These are phyloP conservation scores for Diaphora mendica DNA, from an alignment of 2,888 invertebrate genomes.

Conservation along the genomic window DNA sequence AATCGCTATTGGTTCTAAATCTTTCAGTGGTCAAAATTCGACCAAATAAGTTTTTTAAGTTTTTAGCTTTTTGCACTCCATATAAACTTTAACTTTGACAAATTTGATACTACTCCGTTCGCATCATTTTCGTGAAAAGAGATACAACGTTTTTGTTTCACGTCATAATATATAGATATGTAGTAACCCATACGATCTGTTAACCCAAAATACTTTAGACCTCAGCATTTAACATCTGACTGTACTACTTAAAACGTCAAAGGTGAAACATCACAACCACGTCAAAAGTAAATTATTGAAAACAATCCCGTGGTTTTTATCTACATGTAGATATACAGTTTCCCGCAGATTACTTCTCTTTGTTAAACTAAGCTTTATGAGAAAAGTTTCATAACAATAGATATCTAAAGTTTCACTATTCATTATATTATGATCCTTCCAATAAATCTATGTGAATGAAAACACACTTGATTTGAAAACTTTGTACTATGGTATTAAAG, in stretches of 20 bases:
- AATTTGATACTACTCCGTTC: no score
- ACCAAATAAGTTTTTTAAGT: no score
- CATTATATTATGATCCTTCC: constrained; percentile 9
- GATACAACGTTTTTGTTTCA: no score
- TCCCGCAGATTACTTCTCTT: constrained; percentile 9
- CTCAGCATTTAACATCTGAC: background rate
- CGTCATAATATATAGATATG: no score
- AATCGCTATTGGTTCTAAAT: no score
- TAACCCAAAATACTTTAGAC: background rate
- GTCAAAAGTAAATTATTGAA: constrained; percentile 4
- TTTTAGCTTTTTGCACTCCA: no score
- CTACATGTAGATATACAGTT: constrained; percentile 6
- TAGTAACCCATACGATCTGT: background rate
- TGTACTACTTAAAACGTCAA: background rate
- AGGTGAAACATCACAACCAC: background rate
- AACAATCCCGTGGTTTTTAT: constrained; percentile 3
- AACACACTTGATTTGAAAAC: constrained; percentile 15
- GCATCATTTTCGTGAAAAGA: no score
- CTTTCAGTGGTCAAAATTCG: no score
- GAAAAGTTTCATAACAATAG: constrained; percentile 17
- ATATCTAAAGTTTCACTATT: constrained; percentile 14
- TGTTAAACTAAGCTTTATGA: constrained; percentile 20
- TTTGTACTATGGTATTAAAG: constrained; percentile 2
- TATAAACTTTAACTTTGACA: no score
- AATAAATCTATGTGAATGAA: constrained; percentile 7